Conservation (phyloP, 2,888 invertebrate species). For the Troides helena region DNA sequence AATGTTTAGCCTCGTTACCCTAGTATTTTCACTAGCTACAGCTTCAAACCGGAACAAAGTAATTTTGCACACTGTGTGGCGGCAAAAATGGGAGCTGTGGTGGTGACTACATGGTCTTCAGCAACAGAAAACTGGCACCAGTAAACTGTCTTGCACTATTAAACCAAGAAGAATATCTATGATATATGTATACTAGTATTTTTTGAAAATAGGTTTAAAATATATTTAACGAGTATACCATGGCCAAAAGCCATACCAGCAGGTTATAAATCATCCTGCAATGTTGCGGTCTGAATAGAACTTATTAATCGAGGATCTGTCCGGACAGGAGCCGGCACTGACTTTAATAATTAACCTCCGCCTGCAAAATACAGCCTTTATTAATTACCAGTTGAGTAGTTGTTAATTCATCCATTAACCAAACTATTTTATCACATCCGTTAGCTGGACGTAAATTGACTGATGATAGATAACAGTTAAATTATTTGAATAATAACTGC, state of each 20-base stretch:
- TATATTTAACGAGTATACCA: not conserved
- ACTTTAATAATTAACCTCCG: slow-evolving; percentile 10
- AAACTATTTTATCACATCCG: slow-evolving; percentile 2
- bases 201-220: too few relatives aligned
- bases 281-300: slow-evolving; percentile 13
- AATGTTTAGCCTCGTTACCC: too few relatives aligned
- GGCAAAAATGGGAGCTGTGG: too few relatives aligned
- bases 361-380: not conserved
- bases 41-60: too few relatives aligned
- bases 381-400: slow-evolving; percentile 11
- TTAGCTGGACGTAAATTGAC: not conserved
- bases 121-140: too few relatives aligned
- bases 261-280: slow-evolving; percentile 18
- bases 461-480: not conserved
- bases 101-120: too few relatives aligned
- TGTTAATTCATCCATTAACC: slow-evolving; percentile 6
- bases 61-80: too few relatives aligned
- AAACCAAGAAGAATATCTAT: too few relatives aligned
- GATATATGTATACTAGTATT: too few relatives aligned
- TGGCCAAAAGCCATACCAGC: not conserved
- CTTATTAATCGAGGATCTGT: slow-evolving; percentile 1
- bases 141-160: too few relatives aligned
- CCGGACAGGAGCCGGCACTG: slow-evolving; percentile 1
- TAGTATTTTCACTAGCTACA: too few relatives aligned
- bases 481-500: not conserved